phyloP scores from a whole-genome alignment of 2,113 vertebrate genomes.

The Psammodynastes pulverulentus region DNA sequence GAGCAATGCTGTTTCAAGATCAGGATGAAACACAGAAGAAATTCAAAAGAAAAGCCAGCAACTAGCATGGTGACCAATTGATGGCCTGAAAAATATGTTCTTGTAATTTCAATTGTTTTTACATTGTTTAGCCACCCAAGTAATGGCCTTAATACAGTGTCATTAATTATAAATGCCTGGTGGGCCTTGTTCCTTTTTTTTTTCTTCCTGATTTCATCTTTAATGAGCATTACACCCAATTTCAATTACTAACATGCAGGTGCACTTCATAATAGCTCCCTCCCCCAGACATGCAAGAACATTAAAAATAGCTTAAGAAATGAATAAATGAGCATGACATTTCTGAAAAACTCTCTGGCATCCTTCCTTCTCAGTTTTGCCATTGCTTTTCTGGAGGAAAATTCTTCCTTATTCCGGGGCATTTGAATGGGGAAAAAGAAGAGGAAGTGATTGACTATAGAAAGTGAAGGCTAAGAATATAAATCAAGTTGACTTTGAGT shows the following conservation, averaged over 20 bases:
- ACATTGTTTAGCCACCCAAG: constrained; percentile 1
- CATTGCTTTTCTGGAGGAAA: neutral
- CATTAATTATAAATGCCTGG: constrained; percentile 28
- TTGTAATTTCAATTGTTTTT: constrained; percentile 19
- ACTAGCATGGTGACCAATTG: constrained; percentile 7
- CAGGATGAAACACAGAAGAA: neutral
- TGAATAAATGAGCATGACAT: neutral
- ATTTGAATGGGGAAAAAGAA: neutral
- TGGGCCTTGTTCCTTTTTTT: neutral
- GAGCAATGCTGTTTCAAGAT: too few relatives aligned
- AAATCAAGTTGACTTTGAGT: neutral
- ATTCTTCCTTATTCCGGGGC: neutral
- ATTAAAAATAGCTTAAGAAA: neutral
- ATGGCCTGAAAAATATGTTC: constrained; percentile 20
- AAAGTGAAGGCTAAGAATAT: neutral
- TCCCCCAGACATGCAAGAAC: neutral
- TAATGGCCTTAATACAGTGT: constrained; percentile 18
- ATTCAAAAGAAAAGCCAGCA: neutral
- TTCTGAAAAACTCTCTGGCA: neutral
- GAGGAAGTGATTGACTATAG: neutral
- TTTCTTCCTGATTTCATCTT: constrained; percentile 35
- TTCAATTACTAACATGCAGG: constrained; percentile 21
- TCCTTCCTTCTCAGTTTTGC: neutral
- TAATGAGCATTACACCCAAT: constrained; percentile 19
- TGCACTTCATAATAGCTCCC: constrained; percentile 4